Base-by-base conservation (phyloP, 2,797 vertebrate genomes). In the Channallabes apus region DNA sequence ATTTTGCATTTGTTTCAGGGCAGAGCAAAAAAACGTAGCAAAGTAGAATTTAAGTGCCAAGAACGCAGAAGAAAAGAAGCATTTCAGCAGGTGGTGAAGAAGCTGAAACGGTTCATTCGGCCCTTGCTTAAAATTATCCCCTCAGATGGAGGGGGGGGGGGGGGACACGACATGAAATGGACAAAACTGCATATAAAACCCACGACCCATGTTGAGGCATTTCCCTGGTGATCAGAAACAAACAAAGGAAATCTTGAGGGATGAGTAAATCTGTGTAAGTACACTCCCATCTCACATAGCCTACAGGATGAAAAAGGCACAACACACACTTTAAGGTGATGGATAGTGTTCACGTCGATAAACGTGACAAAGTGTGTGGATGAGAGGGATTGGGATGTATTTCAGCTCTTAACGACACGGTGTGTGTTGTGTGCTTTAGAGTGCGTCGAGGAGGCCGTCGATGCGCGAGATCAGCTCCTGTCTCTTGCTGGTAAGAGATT, bases 401-500 rank as follows among this genome's bases (percentile, higher is more conserved):
- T 71, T 76, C 17, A 32, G 73, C 17, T 7, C n/a, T 0, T 14
- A 22, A 76, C 73, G 2, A 54, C 27, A 58, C 51, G 38, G 64
- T 71, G 46, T 59, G 51, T 38, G 80, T 65, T 0, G 3, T 73
- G 76, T 68, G 41, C 14, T 73, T 87, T 82, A 99, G 91, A 99
- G 94, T 0, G 97, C 96, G 0, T 99, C 98, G 0, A 99, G 95
- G 89, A 99, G 97, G 93, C 96, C 97, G 94, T 99, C 98, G 0
- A 99, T 97, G 92, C 97, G 98, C 88, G 94, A 90, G 88, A 99
- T 94, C 67, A 99, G 94, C 93, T 99, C 98, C 89, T 98, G 98
- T 61, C 97, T 96, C 94, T 95, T 98, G 92, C 89, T 90, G 12
- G 94, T 94, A 92, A 98, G 95, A 71, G 92, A 94, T 94, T 97